Base-by-base conservation (phyloP, 2,888 invertebrate genomes). In the Lissonota sp. region DNA sequence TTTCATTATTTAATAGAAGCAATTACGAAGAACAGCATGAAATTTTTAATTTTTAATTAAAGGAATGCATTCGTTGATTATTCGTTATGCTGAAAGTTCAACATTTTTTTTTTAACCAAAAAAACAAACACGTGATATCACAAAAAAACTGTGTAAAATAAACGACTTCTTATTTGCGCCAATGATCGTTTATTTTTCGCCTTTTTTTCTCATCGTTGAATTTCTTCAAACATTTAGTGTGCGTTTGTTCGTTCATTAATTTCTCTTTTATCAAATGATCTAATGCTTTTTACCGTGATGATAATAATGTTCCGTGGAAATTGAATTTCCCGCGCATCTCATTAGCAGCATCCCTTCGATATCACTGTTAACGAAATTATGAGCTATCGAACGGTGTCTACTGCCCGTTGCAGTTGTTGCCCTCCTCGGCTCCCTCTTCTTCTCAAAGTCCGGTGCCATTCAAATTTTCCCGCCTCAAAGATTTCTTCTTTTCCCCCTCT, bases 371-470 rank as follows among this genome's bases (percentile, higher is more conserved):
- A 75, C 60, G 16, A 62, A 37, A 46, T 64, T 72, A 76, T 58
- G 57, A 46, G 58, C 51, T 1, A 72, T 57, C 6, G 75, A 82
- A 57, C 79, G 79, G 66, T 80, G 74, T 71, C 80, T 82, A 57
- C 74, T 84, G 67, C 37, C 81, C 80, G 82, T 69, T 6, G 84
- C 86, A 55, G 75, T 78, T 62, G 73, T 72, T 62, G 85, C 80
- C 86, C 89, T 87, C 85, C 89, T 84, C 51, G 87, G 84, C 86
- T 90, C 90, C 83, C 91, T 85, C 75, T 88, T 88, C 76, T 90
- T 90, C 71, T 90, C 91, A 60, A 91, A 87, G 80, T 91, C 90
- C 80, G 91, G 91, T 89, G 91, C 91, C 91, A 91, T 91, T 86
- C 89, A 87, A 87, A 83, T 51, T 37, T 62, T 69, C 72, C 63